Evolutionary conservation across 2,888 invertebrate genomes (phyloP), one percentile per base, ranked within the genome.

Genomic region (Nesidiocoris tenuis): DNA sequence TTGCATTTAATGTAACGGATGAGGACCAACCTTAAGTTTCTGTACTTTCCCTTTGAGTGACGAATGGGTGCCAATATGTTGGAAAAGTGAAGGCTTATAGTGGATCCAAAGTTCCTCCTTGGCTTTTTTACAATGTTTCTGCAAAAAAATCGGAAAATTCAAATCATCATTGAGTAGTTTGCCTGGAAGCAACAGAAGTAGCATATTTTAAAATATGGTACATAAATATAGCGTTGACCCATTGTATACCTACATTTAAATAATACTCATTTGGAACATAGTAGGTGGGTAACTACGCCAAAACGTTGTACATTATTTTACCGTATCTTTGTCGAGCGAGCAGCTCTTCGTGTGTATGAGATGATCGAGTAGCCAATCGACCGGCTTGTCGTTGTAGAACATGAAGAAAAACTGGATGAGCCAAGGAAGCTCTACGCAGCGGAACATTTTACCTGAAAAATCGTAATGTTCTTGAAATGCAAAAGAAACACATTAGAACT

Each of bases 31-130:
- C 88, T 96, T 95, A 0, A 98, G 86, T 84, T 95, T 96, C 83
- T 98, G 98, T 72, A 96, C 93, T 87, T 98, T 98, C 76, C 98
- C 98, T 83, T 91, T 93, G 0, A 98, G 86, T 0, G 98, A 98
- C 0, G 98, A 98, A 82, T 95, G 95, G 19, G 93, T 90, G 1
- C 98, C 98, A 78, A 97, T 93, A 82, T 98, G 98, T 84, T 97
- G 96, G 83, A 98, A 98, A 0, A 98, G 86, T 0, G 96, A 94
- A 0, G 94, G 92, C 80, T 94, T 93, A 83, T 91, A 95, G 82
- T 93, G 92, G 5, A 94, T 88, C 88, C 95, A 93, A 77, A 95
- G 87, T 81, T 88, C 87, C 9, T 89, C 87, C 82, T 93, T 93
- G 70, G 89, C 91, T 80, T 88, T 87, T 80, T 88, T 88, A 82